A percentile compares a stretch with the other conserved stretches of the same genome.
These are phyloP conservation scores for Arenicola marina DNA, from an alignment of 2,888 invertebrate genomes.

Conservation along the genomic window DNA sequence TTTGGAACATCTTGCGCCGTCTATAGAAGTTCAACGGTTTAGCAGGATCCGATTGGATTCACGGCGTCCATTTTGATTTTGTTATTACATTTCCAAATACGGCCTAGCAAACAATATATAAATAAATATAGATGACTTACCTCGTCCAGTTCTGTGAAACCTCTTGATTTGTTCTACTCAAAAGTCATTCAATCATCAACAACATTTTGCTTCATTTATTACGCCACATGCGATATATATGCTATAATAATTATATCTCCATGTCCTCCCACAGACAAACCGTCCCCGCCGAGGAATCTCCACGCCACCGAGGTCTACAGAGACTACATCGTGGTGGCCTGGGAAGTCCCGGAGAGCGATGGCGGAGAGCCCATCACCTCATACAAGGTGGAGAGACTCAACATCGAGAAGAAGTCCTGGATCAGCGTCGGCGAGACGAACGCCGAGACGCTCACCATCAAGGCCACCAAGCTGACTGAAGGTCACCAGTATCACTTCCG, in stretches of 20 bases:
- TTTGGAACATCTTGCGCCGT: no score
- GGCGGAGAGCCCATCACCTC: constrained; percentile 55
- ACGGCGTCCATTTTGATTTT: no score
- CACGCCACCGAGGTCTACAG: constrained; percentile 42
- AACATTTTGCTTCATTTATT: no score
- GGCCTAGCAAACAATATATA: no score
- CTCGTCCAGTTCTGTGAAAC: no score
- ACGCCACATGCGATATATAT: no score
- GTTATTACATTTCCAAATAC: no score
- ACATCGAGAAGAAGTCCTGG: constrained; percentile 45
- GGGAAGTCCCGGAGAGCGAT: constrained; percentile 61
- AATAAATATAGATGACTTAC: no score
- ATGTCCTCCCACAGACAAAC: constrained; percentile 44
- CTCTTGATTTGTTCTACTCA: no score
- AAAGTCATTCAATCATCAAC: no score
- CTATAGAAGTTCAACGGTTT: no score
- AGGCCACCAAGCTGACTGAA: constrained; percentile 51
- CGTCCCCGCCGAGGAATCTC: constrained; percentile 49
- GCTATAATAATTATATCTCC: not conserved
- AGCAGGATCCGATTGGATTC: no score
- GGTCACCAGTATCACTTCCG: constrained; percentile 56
- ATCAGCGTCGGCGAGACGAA: constrained; percentile 20
- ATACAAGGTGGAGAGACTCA: constrained; percentile 50
- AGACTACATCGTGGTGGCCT: constrained; percentile 51
- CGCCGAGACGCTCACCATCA: constrained; percentile 18